Base-by-base conservation (phyloP, 2,797 vertebrate genomes). In the Yasuhikotakia modesta region DNA sequence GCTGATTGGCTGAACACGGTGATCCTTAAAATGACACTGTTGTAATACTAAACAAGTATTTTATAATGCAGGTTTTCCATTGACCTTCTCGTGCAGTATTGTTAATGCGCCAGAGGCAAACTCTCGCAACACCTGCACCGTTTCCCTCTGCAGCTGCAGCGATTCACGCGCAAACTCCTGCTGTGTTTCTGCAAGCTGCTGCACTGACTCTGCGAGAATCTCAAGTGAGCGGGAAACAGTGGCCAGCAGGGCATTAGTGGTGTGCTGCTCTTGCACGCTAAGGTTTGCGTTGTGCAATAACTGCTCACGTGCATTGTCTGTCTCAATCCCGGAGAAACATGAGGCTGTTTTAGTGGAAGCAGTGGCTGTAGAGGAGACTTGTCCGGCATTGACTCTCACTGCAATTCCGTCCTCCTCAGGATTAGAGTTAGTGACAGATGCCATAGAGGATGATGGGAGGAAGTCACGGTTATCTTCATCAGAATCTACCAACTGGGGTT, bases 101-200 rank as follows among this genome's bases (percentile, higher is more conserved):
- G 93, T 87, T 13, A 94, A 89, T 53, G 93, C 90, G 5, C 91
- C 92, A 0, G 90, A 88, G 17, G 94, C 90, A 82, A 94, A 94
- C 81, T 94, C 93, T 85, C 92, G 88, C 75, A 94, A 90, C 80
- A 93, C 91, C 79, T 93, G 91, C 73, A 94, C 91, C 0, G 91
- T 94, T 79, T 94, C 93, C 21, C 92, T 84, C 87, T 94, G 94
- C 70, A 94, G 89, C 81, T 89, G 90, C 84, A 94, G 83, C 0
- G 94, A 93, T 79, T 94, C 92, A 0, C 91, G 91, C 22, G 91
- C 91, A 79, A 94, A 94, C 84, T 94, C 92, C 87, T 93, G 93
- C 87, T 94, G 94, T 0, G 93, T 93, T 87, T 94, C 93, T 0
- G 91, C 91, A 63, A 94, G 88, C 89, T 94, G 92, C 89, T 94